A percentile compares a stretch with the other conserved stretches of the same genome.
Conservation (phyloP, 1,140 invertebrate species). For the Chrysomallon squamiferum region DNA sequence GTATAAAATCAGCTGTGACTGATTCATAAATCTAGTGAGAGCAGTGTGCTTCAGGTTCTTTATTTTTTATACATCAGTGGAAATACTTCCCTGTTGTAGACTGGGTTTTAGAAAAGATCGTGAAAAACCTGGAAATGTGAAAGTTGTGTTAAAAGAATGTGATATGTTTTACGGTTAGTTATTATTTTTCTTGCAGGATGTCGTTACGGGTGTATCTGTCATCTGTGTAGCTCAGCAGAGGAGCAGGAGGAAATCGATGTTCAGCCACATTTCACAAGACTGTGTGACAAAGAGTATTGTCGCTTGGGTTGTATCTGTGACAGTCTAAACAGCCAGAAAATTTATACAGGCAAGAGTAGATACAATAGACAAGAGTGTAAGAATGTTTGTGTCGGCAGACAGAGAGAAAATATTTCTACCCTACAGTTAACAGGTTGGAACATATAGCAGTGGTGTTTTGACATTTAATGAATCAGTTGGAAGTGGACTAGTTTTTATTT, state of each 20-base stretch:
- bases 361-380: slow-evolving; percentile 40
- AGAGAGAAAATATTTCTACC: neutral
- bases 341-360: neutral
- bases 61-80: too few species aligned
- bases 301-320: slow-evolving; percentile 58
- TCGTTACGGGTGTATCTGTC: slow-evolving; percentile 58
- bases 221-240: slow-evolving; percentile 42
- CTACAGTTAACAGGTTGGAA: neutral
- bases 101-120: too few species aligned
- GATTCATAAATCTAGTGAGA: too few species aligned
- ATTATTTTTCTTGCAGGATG: slow-evolving; percentile 37
- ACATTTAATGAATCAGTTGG: too few species aligned
- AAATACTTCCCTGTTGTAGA: too few species aligned
- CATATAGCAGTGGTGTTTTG: too few species aligned
- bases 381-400: slow-evolving; percentile 26
- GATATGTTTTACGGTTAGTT: too few species aligned
- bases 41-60: too few species aligned
- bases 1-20: too few species aligned
- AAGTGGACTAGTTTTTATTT: too few species aligned
- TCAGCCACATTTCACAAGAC: slow-evolving; percentile 3
- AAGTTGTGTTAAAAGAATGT: too few species aligned
- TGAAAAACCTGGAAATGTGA: too few species aligned
- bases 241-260: slow-evolving; percentile 20
- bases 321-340: slow-evolving; percentile 33
- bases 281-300: slow-evolving; percentile 58